Percentiles rank a stretch among this genome's conserved stretches.
phyloP scores from a whole-genome alignment of 2,113 vertebrate species.

The Chaenogobius annularis region DNA sequence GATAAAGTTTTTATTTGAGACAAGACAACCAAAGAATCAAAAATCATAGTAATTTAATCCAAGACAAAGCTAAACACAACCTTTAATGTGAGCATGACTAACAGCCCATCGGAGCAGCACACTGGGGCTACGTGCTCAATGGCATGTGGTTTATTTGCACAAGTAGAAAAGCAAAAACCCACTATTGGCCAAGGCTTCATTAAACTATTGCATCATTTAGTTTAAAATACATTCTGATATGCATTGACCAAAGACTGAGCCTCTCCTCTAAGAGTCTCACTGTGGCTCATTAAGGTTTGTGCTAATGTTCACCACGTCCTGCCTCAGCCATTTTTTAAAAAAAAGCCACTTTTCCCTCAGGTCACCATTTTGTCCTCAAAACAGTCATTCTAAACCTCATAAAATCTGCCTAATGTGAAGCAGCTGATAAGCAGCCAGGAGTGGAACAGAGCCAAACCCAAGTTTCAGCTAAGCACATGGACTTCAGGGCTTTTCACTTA shows the following conservation, averaged over 20 bases:
- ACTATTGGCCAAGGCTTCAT: background rate
- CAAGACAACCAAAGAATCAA: background rate
- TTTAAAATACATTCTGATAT: background rate
- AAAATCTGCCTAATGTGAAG: constrained; percentile 16
- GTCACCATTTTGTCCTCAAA: background rate
- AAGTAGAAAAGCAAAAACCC: background rate
- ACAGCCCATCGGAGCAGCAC: background rate
- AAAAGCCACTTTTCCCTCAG: constrained; percentile 1
- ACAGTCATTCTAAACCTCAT: constrained; percentile 3
- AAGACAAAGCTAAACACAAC: background rate
- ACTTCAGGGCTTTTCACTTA: background rate
- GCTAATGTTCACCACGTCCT: background rate
- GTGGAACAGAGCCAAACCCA: constrained; percentile 9
- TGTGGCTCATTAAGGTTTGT: background rate
- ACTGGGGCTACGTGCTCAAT: background rate
- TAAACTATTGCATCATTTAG: background rate
- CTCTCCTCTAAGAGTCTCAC: background rate
- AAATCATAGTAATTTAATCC: background rate
- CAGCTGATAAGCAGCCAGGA: constrained; percentile 34
- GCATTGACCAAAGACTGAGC: background rate
- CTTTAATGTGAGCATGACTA: background rate
- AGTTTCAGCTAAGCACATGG: background rate
- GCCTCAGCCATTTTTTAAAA: background rate
- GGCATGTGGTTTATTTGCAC: constrained; percentile 7
- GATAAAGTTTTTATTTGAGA: constrained; percentile 1